Evolutionary conservation across 2,797 vertebrate species (phyloP).

Genomic region (Sphenodon punctatus): DNA sequence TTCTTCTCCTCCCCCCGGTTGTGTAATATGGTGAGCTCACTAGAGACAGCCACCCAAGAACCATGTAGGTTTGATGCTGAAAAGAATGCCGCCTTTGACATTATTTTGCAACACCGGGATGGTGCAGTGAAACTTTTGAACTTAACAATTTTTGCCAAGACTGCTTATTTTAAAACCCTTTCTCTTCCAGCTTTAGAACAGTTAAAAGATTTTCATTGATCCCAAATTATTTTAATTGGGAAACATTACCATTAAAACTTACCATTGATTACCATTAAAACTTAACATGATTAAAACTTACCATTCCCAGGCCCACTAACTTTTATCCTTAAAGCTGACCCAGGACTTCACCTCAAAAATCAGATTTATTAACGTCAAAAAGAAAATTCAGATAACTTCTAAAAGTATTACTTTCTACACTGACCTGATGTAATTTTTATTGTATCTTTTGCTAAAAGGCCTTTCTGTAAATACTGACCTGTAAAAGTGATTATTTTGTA

Average conservation of each 20-base stretch:
- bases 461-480: neutral
- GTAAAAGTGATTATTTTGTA: neutral
- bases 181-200: neutral
- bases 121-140: neutral
- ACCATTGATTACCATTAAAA: too few relatives aligned
- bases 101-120: neutral
- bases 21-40: too few relatives aligned
- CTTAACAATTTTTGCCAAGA: neutral
- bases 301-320: neutral
- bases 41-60: too few relatives aligned
- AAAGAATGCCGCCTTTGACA: neutral
- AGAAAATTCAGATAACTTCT: constrained; percentile 24
- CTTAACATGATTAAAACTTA: neutral
- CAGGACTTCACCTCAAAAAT: neutral
- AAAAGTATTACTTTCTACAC: constrained; percentile 4
- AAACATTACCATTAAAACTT: too few relatives aligned
- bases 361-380: constrained; percentile 21
- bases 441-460: constrained; percentile 9
- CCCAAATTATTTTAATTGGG: neutral
- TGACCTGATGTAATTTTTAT: constrained; percentile 8
- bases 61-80: neutral
- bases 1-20: too few relatives aligned
- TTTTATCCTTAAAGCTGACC: neutral
- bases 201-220: neutral
- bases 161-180: constrained; percentile 7